Conservation (phyloP, 2,888 invertebrate genomes). For the Drosophila anceps region DNA sequence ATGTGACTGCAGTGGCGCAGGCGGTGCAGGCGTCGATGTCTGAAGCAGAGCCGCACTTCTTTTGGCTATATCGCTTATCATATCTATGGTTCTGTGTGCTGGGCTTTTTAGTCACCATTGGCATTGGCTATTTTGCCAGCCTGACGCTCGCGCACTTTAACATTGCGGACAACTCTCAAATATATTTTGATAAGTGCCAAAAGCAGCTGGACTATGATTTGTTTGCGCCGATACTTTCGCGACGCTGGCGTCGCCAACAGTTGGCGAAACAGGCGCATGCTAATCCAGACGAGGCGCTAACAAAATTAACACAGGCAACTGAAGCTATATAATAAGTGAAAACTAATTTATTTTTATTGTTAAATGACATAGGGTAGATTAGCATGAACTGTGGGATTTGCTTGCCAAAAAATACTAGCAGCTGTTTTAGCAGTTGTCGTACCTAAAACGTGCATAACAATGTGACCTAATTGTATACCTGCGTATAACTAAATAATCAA, state of each 20-base stretch:
- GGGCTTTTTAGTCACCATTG: slow-evolving; percentile 86
- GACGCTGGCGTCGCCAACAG: slow-evolving; percentile 81
- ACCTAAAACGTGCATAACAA: slow-evolving; percentile 66
- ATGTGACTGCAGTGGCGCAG: slow-evolving; percentile 43
- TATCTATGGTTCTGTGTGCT: slow-evolving; percentile 90
- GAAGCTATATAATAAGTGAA: slow-evolving; percentile 29
- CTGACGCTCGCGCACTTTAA: slow-evolving; percentile 82
- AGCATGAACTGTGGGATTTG: slow-evolving; percentile 15
- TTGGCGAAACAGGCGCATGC: slow-evolving; percentile 69
- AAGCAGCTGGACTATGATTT: slow-evolving; percentile 87
- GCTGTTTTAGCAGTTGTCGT: slow-evolving; percentile 48
- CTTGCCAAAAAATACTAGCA: slow-evolving; percentile 27
- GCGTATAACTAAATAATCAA: slow-evolving; percentile 37
- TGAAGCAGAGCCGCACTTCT: slow-evolving; percentile 55
- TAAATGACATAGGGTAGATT: slow-evolving; percentile 22
- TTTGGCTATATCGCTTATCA: slow-evolving; percentile 90
- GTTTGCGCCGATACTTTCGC: slow-evolving; percentile 87
- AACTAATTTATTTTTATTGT: slow-evolving; percentile 31
- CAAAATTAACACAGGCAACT: slow-evolving; percentile 61
- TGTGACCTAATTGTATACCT: slow-evolving; percentile 78
- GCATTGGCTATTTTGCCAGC: slow-evolving; percentile 87
- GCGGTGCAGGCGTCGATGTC: slow-evolving; percentile 23
- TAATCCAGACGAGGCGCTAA: slow-evolving; percentile 57
- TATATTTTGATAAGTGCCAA: slow-evolving; percentile 75
- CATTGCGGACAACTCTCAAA: slow-evolving; percentile 79